A percentile compares a stretch with the other conserved stretches of the same genome.
These are phyloP conservation scores for Aurelia aurita DNA, from an alignment of 30 jellyfish, hydroid and myxozoan genomes.

Conservation along the genomic window DNA sequence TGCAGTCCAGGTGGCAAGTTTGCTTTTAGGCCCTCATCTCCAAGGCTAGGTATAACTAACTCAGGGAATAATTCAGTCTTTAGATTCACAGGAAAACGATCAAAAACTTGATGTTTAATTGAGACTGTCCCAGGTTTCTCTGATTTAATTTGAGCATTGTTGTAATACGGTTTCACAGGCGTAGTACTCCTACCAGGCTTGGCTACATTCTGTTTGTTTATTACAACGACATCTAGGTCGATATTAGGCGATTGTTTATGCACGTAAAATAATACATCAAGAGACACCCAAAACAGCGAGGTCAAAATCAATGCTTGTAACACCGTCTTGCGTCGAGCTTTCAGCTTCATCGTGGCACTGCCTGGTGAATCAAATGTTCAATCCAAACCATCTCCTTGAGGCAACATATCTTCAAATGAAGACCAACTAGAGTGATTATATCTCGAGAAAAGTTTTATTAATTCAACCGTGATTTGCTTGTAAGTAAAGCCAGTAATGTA, in stretches of 20 bases:
- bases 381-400: too few relatives aligned
- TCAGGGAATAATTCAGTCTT: slow-evolving; percentile 67
- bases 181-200: background rate
- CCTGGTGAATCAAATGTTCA: background rate
- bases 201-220: slow-evolving; percentile 21
- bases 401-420: too few relatives aligned
- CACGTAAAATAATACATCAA: slow-evolving; percentile 71
- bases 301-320: slow-evolving; percentile 77
- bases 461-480: too few relatives aligned
- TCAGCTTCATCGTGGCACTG: slow-evolving; percentile 27
- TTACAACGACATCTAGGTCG: slow-evolving; percentile 71
- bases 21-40: slow-evolving; percentile 73
- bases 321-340: slow-evolving; percentile 54
- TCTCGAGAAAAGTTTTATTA: too few relatives aligned
- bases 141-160: too few relatives aligned
- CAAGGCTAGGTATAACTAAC: slow-evolving; percentile 76
- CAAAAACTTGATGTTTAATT: slow-evolving; percentile 24
- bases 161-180: background rate
- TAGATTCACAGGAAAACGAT: slow-evolving; percentile 65
- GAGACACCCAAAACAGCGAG: slow-evolving; percentile 89
- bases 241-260: slow-evolving; percentile 76
- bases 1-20: slow-evolving; percentile 55
- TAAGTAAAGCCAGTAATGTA: too few relatives aligned
- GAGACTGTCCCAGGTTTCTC: too few relatives aligned
- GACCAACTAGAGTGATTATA: too few relatives aligned